Percentiles rank a stretch among this genome's conserved stretches.
phyloP scores from a whole-genome alignment of 2,113 vertebrate genomes.

The Prionailurus bengalensis region DNA sequence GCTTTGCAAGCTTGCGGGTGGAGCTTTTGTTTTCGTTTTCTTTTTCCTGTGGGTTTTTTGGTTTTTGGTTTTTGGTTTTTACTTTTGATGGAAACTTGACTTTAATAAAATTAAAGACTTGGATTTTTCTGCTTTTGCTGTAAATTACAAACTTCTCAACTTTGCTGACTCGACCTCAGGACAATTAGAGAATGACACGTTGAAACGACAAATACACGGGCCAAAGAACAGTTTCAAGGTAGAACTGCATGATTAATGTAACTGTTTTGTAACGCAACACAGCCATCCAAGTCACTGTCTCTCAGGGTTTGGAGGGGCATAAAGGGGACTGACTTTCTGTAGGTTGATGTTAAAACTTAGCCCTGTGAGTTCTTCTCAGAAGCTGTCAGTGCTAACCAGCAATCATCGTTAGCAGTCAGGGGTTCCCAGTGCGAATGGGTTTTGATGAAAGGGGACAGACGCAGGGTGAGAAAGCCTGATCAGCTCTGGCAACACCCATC shows the following conservation, averaged over 20 bases:
- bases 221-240: background rate
- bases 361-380: background rate
- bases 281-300: background rate
- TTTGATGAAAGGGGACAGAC: background rate
- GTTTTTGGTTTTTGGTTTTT: background rate
- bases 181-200: background rate
- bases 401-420: background rate
- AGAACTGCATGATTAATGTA: background rate
- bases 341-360: background rate
- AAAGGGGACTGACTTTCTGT: background rate
- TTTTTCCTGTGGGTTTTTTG: too few relatives aligned
- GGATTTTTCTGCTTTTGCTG: background rate
- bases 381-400: background rate
- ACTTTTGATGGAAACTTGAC: background rate
- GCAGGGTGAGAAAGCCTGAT: background rate
- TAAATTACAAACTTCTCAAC: background rate
- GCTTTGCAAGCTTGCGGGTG: background rate
- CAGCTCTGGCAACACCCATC: rapidly evolving
- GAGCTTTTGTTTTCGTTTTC: background rate
- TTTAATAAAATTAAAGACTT: background rate
- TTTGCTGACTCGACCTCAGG: background rate
- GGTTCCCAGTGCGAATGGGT: background rate
- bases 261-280: background rate
- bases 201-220: background rate
- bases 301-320: background rate